Evolutionary conservation across 2,888 invertebrate genomes (phyloP), one percentile per base, ranked within the genome.

Genomic region (Odontocolon sp.): DNA sequence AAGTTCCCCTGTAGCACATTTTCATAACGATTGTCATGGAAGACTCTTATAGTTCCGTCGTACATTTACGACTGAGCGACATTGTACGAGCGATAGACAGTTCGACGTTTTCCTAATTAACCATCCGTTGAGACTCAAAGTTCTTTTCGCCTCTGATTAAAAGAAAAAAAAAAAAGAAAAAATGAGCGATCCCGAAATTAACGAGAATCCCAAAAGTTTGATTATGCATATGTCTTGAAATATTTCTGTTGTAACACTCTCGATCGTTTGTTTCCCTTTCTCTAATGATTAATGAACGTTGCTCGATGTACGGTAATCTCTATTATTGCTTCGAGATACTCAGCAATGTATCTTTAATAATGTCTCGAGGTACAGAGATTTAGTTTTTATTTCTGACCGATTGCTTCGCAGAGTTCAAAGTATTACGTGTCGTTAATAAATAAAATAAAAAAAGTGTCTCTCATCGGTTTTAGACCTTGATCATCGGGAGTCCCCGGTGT

Each of bases 21-120:
- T 79, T 78, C 79, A 79, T 81, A 81, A 78, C 52, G 76, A 68
- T 79, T 79, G 81, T 80, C 77, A 77, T 79, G 63, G 16, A 68
- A 14, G 36, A 42, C 50, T 31, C 6, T 56, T 1, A 28, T 38
- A 23, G 28, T 18, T 9, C 26, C 26, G 42, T 21, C 42, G 36
- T 36, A 47, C 28, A 47, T 3, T 38, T 21, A 38, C 42, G 16
- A 45, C 23, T 9, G 14, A 28, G 31, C 33, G 63, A 63, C 0
- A 11, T 47, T 9, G 40, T 23, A 36, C 21, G 11, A 4, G 9
- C 11, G 21, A 4, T 8, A 23, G 28, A 1, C 1, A 8, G 11
- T 33, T 21, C 14, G 64, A 26, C 47, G 47, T 63, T 63, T n/a
- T 63, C 47, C 33, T 50, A 23, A 64, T 63, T 21, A 36, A 23